A percentile compares a stretch with the other conserved stretches of the same genome.
phyloP scores from a whole-genome alignment of 2,797 vertebrate species.

The Cercopithecus diana region DNA sequence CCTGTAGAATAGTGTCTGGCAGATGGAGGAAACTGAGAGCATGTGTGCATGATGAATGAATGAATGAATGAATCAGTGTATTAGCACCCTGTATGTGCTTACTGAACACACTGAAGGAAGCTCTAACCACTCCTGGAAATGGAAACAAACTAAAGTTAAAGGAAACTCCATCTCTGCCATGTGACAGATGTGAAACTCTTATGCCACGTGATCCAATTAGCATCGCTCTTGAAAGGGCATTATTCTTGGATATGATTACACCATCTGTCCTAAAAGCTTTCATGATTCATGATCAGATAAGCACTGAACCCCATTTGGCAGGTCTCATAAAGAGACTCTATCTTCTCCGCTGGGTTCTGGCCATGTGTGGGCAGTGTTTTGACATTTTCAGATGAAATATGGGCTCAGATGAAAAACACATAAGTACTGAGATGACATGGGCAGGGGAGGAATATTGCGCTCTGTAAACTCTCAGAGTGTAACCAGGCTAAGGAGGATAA shows the following conservation, averaged over 20 bases:
- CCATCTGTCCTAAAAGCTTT: conserved; percentile 73
- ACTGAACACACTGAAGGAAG: conserved; percentile 32
- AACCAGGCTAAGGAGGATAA: background rate
- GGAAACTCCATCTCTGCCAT: conserved; percentile 31
- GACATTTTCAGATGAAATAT: conserved; percentile 76
- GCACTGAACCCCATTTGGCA: conserved; percentile 67
- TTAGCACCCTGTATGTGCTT: background rate
- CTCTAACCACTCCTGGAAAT: background rate
- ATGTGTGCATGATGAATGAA: background rate
- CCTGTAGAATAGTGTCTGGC: background rate
- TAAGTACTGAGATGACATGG: background rate
- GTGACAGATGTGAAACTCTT: conserved; percentile 67
- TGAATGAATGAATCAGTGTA: background rate
- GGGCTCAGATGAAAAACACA: conserved; percentile 58
- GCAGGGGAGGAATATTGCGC: background rate
- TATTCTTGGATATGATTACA: conserved; percentile 69
- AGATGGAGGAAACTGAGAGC: background rate
- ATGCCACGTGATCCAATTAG: conserved; percentile 67
- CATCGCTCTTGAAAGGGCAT: conserved; percentile 68
- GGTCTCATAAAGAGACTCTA: conserved; percentile 50
- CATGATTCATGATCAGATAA: conserved; percentile 69
- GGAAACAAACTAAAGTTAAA: conserved; percentile 39
- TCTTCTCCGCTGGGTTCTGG: conserved; percentile 54
- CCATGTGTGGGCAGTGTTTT: conserved; percentile 72
- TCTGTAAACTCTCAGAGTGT: background rate